Percentiles rank a stretch among this genome's conserved stretches.
phyloP scores from a whole-genome alignment of 1,140 invertebrate species.

The Panagrolaimus sp. region DNA sequence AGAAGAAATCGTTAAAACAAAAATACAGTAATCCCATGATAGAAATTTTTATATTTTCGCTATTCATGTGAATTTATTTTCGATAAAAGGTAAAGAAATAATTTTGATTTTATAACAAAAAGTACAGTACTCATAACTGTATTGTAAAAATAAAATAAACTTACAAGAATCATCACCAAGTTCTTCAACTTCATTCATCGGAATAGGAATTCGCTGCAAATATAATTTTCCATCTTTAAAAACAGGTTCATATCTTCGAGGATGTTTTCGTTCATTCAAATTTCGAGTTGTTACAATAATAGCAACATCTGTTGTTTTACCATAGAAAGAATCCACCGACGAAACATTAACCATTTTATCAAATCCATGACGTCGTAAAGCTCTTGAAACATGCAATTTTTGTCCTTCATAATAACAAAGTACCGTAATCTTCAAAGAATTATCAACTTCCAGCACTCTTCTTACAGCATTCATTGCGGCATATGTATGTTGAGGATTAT shows the following conservation, averaged over 20 bases:
- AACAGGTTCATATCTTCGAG: background rate
- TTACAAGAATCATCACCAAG: background rate
- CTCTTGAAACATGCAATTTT: background rate
- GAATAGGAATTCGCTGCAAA: background rate
- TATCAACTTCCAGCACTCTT: background rate
- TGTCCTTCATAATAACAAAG: conserved; percentile 4
- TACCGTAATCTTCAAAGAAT: background rate
- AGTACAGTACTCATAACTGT: too few species aligned
- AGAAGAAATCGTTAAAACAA: background rate
- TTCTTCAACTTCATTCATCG: background rate
- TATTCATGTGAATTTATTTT: too few species aligned
- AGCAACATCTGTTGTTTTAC: conserved; percentile 3
- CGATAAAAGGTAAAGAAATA: too few species aligned
- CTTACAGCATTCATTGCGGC: background rate
- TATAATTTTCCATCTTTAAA: conserved; percentile 10
- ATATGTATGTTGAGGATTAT: background rate
- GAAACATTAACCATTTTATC: background rate
- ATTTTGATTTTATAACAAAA: too few species aligned
- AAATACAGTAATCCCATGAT: too few species aligned
- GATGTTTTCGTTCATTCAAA: conserved; percentile 6
- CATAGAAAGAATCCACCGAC: background rate
- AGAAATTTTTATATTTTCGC: too few species aligned
- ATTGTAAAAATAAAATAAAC: background rate
- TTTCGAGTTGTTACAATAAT: conserved; percentile 1
- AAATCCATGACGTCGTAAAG: background rate